Percentiles rank a stretch among this genome's conserved stretches.
Conservation (phyloP, 2,113 vertebrate genomes). For the Benthochromis sp. region DNA sequence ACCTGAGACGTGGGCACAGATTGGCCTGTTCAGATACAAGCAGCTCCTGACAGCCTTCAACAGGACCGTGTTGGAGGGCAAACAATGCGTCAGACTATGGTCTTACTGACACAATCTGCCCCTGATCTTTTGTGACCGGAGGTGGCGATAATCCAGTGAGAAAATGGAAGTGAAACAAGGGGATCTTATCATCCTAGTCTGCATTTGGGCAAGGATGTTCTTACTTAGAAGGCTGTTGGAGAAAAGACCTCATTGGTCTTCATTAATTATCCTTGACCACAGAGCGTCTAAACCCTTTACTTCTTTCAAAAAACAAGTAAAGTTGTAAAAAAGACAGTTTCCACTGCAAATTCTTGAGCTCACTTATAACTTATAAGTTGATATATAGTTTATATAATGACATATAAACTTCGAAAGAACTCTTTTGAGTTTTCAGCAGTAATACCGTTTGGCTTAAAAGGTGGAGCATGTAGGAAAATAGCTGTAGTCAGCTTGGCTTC, state of each 20-base stretch:
- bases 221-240: not conserved
- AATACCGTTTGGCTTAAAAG: not conserved
- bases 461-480: not conserved
- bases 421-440: not conserved
- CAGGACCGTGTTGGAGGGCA: not conserved
- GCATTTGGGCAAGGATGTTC: not conserved
- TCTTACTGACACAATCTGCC: conserved; percentile 2
- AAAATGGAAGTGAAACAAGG: not conserved
- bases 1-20: conserved; percentile 32
- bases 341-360: not conserved
- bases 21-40: not conserved
- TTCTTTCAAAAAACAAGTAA: not conserved
- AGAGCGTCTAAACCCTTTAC: not conserved
- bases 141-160: conserved; percentile 3
- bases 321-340: not conserved
- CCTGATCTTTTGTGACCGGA: conserved; percentile 24
- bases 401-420: not conserved
- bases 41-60: conserved; percentile 11
- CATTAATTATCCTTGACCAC: not conserved
- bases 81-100: not conserved
- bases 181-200: not conserved
- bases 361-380: not conserved
- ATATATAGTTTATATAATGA: not conserved
- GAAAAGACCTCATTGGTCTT: not conserved
- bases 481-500: not conserved